Evolutionary conservation across 2,888 invertebrate species (phyloP).

Genomic region (Tenodera sinensis): DNA sequence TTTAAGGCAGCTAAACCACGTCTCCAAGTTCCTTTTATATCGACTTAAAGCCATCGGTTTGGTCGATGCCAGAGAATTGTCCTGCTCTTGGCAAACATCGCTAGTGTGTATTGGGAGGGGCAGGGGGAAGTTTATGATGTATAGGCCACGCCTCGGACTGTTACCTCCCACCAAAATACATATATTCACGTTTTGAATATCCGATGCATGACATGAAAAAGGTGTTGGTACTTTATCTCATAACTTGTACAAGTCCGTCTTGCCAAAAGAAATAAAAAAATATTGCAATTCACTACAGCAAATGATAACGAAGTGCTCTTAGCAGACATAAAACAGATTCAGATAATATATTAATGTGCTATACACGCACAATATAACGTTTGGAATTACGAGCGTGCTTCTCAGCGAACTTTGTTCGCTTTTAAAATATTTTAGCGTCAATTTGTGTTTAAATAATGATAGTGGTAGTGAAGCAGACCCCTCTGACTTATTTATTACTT

Average conservation of each 20-base stretch:
- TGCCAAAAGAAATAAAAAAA: neutral
- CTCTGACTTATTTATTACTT: neutral
- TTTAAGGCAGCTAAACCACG: neutral
- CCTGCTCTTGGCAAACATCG: neutral
- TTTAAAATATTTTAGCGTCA: neutral
- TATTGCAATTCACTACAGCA: neutral
- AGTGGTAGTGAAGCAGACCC: too few species aligned
- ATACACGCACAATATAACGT: neutral
- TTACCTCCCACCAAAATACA: neutral
- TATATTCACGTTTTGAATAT: neutral
- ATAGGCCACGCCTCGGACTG: neutral
- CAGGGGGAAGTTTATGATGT: neutral
- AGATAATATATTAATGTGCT: neutral
- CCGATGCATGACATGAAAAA: neutral
- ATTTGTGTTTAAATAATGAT: neutral
- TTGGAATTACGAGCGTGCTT: neutral
- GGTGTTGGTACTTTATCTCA: neutral
- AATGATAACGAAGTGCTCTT: neutral
- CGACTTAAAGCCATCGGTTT: neutral
- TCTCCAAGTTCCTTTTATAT: neutral
- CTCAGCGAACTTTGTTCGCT: neutral
- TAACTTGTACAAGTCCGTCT: neutral
- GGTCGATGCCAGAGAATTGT: neutral
- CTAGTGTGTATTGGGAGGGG: neutral
- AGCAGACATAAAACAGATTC: neutral